phyloP scores from a whole-genome alignment of 2,797 vertebrate species.

The Vireo griseus region DNA sequence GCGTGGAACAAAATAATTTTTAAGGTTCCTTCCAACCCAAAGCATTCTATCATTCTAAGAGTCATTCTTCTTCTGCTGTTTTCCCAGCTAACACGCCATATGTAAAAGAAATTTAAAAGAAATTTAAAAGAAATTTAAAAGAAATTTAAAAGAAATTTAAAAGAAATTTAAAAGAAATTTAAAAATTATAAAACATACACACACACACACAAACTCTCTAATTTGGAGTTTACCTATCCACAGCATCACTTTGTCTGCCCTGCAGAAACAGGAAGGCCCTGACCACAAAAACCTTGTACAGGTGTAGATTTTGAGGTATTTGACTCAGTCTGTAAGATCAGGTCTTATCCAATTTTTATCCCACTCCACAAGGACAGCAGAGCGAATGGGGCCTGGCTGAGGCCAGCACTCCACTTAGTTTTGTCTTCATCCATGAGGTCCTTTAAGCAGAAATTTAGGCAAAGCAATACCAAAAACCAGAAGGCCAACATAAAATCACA shows the following conservation, averaged over 20 bases:
- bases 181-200: no score
- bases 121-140: background rate
- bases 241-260: background rate
- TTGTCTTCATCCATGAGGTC: background rate
- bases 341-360: background rate
- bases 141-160: background rate
- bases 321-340: background rate
- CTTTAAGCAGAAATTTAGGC: background rate
- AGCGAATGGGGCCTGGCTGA: background rate
- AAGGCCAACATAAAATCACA: background rate
- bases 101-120: background rate
- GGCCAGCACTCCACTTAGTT: background rate
- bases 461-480: background rate
- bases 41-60: background rate
- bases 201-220: no score
- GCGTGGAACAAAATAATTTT: background rate
- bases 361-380: background rate
- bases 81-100: background rate
- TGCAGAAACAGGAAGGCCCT: background rate
- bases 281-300: background rate
- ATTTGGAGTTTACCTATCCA: background rate
- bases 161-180: background rate
- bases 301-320: background rate
- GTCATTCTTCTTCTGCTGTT: background rate
- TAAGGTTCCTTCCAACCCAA: background rate